These are phyloP conservation scores for Melieria omissa DNA, from an alignment of 2,888 invertebrate genomes.

Conservation along the genomic window DNA sequence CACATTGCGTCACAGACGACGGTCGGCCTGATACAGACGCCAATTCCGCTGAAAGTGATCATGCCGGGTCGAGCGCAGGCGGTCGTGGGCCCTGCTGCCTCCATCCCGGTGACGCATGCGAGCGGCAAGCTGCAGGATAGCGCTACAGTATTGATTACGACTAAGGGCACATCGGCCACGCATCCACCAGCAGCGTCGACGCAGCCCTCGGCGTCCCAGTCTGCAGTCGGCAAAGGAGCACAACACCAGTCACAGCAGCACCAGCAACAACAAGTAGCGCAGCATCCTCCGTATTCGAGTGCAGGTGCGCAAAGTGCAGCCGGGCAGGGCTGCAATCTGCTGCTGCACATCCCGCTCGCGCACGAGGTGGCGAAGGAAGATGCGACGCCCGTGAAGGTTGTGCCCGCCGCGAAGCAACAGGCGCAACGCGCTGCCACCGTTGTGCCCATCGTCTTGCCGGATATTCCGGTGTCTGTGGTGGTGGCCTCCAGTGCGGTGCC, in stretches of 20 bases:
- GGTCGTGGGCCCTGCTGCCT: background rate
- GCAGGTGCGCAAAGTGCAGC: background rate
- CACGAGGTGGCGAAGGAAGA: background rate
- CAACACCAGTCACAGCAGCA: background rate
- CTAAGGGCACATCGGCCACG: conserved; percentile 49
- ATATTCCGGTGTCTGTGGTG: conserved; percentile 59
- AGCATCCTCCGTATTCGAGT: background rate
- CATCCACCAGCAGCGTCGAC: background rate
- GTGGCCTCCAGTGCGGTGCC: conserved; percentile 52
- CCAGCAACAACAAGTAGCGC: background rate
- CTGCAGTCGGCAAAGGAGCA: background rate
- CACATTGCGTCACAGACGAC: conserved; percentile 29
- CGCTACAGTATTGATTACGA: conserved; percentile 36
- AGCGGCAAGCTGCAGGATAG: conserved; percentile 28
- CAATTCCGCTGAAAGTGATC: conserved; percentile 52
- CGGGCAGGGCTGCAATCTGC: background rate
- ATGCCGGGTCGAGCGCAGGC: conserved; percentile 24
- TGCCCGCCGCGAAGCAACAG: background rate
- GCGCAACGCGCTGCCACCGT: conserved; percentile 38
- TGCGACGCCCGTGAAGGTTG: background rate
- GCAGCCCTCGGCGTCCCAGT: background rate
- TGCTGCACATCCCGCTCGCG: background rate
- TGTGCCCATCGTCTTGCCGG: conserved; percentile 58
- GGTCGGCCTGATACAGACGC: conserved; percentile 37
- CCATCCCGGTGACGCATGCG: conserved; percentile 22